phyloP scores from a whole-genome alignment of 2,888 invertebrate genomes.

The Cartodere bifasciata region DNA sequence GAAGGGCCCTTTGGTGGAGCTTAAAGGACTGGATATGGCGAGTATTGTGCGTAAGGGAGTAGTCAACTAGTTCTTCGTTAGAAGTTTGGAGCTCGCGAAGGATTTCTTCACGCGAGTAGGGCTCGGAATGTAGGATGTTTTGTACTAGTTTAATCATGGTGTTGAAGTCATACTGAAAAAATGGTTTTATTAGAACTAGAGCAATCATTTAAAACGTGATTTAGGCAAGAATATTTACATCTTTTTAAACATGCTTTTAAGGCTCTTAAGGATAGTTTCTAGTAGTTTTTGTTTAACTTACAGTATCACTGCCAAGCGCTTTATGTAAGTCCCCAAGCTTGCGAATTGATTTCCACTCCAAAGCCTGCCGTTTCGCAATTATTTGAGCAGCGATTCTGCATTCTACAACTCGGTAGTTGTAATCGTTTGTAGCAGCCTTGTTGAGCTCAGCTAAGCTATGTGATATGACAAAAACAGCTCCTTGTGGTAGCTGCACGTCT shows the following conservation, averaged over 20 bases:
- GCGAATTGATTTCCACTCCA: constrained; percentile 51
- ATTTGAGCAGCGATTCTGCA: constrained; percentile 80
- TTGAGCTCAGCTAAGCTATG: constrained; percentile 82
- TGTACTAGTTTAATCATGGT: constrained; percentile 60
- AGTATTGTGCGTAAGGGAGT: constrained; percentile 54
- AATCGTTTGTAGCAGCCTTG: constrained; percentile 88
- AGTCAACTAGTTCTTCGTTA: constrained; percentile 49
- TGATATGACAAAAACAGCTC: constrained; percentile 83
- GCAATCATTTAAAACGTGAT: too few relatives aligned
- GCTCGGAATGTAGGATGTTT: constrained; percentile 46
- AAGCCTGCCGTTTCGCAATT: constrained; percentile 46
- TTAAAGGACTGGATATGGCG: constrained; percentile 53
- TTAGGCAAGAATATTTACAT: too few relatives aligned
- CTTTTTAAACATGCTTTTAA: too few relatives aligned
- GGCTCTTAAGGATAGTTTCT: too few relatives aligned
- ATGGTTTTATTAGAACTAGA: too few relatives aligned
- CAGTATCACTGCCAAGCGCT: constrained; percentile 43
- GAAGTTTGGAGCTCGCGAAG: constrained; percentile 44
- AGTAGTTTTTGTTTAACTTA: too few relatives aligned
- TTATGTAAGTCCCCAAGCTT: constrained; percentile 67
- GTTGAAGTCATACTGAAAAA: too few relatives aligned
- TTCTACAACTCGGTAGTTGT: constrained; percentile 87
- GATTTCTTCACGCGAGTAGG: constrained; percentile 60
- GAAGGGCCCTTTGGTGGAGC: constrained; percentile 73
- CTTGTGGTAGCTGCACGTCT: constrained; percentile 67